Percentiles rank a stretch among this genome's conserved stretches.
Evolutionary conservation across 2,888 invertebrate species (phyloP).

Genomic region (Cremastinae sp.): DNA sequence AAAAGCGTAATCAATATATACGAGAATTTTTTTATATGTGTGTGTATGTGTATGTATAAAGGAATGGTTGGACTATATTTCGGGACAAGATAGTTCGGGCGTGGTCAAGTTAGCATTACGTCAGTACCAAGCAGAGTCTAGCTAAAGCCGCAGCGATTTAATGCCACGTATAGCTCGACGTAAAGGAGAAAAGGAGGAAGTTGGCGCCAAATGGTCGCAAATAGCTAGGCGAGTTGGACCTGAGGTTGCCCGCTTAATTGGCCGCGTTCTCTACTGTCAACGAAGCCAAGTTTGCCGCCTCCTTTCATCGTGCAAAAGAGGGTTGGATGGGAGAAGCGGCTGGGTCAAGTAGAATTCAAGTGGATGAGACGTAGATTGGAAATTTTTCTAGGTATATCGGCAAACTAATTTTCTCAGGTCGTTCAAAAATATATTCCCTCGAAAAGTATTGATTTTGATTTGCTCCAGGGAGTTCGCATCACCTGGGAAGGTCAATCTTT

Average conservation of each 20-base stretch:
- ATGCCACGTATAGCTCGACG: neutral
- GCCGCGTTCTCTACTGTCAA: conserved; percentile 28
- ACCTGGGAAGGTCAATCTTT: conserved; percentile 40
- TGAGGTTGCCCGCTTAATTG: conserved; percentile 53
- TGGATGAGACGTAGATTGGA: conserved; percentile 25
- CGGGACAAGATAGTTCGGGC: conserved; percentile 9
- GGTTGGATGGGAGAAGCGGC: conserved; percentile 3
- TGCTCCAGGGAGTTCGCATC: conserved; percentile 15
- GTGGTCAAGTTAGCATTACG: conserved; percentile 29
- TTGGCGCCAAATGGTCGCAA: conserved; percentile 49
- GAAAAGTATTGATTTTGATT: conserved; percentile 30
- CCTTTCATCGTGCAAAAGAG: conserved; percentile 39
- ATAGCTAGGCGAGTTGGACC: conserved; percentile 39
- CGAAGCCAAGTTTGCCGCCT: conserved; percentile 53
- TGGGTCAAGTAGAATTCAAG: conserved; percentile 31
- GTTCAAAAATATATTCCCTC: conserved; percentile 15
- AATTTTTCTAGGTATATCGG: neutral
- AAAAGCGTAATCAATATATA: too few relatives aligned
- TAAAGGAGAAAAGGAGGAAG: conserved; percentile 42
- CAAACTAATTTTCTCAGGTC: conserved; percentile 23
- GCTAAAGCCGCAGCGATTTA: conserved; percentile 37
- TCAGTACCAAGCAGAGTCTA: conserved; percentile 12
- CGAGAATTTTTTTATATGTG: neutral
- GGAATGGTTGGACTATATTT: neutral
- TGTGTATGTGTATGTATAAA: neutral